These are phyloP conservation scores for Eulithis testata DNA, from an alignment of 2,888 invertebrate species.

Conservation along the genomic window DNA sequence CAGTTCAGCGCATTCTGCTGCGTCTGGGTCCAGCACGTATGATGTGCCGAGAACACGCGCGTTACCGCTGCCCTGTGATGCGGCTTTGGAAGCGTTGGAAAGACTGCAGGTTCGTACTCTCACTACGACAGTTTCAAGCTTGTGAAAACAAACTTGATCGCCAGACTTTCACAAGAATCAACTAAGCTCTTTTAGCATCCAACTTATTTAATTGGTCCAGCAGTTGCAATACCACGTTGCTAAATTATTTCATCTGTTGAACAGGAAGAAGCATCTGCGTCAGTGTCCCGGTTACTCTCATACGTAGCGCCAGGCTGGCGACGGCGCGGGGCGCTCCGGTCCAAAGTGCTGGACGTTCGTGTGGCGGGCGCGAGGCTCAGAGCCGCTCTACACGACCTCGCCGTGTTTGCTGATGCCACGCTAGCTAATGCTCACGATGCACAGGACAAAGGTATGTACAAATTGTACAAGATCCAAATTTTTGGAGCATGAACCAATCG, in stretches of 20 bases:
- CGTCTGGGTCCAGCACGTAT: conserved; percentile 78
- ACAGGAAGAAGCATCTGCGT: conserved; percentile 90
- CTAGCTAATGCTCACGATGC: conserved; percentile 93
- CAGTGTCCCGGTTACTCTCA: conserved; percentile 88
- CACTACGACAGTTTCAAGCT: neutral
- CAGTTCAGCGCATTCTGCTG: conserved; percentile 74
- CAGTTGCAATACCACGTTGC: neutral
- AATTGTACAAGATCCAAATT: neutral
- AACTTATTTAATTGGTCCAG: too few species aligned
- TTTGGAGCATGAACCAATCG: too few species aligned
- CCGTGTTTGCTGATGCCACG: conserved; percentile 95
- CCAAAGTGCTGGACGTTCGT: conserved; percentile 92
- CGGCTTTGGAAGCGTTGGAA: conserved; percentile 78
- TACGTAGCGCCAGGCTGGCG: conserved; percentile 94
- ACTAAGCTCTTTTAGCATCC: too few species aligned
- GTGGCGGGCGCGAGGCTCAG: conserved; percentile 90
- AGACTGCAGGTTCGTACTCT: conserved; percentile 80
- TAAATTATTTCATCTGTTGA: neutral
- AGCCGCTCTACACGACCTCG: conserved; percentile 93
- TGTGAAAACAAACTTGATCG: too few species aligned
- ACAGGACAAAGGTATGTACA: conserved; percentile 88
- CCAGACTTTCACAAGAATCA: too few species aligned
- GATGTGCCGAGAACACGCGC: conserved; percentile 78
- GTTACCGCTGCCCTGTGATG: conserved; percentile 78
- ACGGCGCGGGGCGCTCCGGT: conserved; percentile 90